phyloP scores from a whole-genome alignment of 1,140 invertebrate genomes.

The Cyclina sinensis region DNA sequence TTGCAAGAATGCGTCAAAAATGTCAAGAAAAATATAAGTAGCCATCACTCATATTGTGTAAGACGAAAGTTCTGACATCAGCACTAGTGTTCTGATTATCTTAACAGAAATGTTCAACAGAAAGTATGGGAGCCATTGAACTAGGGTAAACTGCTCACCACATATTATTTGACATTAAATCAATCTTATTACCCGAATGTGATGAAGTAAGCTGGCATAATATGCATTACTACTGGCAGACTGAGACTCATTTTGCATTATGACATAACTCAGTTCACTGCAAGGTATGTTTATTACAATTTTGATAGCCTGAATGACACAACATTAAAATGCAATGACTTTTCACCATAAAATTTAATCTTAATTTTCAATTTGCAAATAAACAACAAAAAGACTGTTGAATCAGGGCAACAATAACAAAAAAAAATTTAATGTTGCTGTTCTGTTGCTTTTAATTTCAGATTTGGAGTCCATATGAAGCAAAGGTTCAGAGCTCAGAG shows the following conservation, averaged over 20 bases:
- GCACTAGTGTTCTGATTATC: background rate
- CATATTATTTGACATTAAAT: slow-evolving; percentile 1
- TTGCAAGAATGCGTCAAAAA: background rate
- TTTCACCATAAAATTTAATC: too few relatives aligned
- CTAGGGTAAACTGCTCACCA: too few relatives aligned
- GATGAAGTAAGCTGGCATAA: background rate
- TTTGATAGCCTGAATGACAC: too few relatives aligned
- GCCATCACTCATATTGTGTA: slow-evolving; percentile 30
- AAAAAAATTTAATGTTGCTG: too few relatives aligned
- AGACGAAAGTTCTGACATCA: slow-evolving; percentile 16
- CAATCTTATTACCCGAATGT: background rate
- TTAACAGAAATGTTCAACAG: background rate
- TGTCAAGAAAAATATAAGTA: slow-evolving; percentile 15
- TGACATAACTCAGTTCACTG: background rate
- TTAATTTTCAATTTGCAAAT: too few relatives aligned
- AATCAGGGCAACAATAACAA: too few relatives aligned
- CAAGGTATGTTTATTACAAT: background rate
- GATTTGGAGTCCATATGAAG: too few relatives aligned
- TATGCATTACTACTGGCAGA: background rate
- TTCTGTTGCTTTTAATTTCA: too few relatives aligned
- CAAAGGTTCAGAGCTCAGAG: too few relatives aligned
- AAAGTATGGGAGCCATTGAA: too few relatives aligned
- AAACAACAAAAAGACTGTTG: too few relatives aligned
- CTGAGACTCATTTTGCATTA: background rate
- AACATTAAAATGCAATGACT: too few relatives aligned